Evolutionary conservation across 1,140 invertebrate species (phyloP).

Genomic region (Psix sp.): DNA sequence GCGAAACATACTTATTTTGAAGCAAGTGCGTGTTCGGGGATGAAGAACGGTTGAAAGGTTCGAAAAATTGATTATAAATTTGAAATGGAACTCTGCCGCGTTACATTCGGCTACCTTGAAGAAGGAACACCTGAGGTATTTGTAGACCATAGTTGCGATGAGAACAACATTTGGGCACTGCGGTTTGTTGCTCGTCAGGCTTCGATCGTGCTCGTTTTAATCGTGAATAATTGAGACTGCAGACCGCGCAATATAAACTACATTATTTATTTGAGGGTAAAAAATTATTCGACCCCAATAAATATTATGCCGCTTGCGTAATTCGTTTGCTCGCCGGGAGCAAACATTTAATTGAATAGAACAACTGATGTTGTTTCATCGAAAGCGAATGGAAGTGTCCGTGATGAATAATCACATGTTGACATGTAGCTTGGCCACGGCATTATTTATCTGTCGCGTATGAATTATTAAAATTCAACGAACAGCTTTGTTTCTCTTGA

Average conservation of each 20-base stretch:
- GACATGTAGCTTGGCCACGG: constrained; percentile 6
- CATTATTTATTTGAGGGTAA: constrained; percentile 38
- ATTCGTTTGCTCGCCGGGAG: constrained; percentile 27
- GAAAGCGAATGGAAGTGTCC: constrained; percentile 22
- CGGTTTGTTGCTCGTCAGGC: constrained; percentile 22
- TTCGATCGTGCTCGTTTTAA: constrained; percentile 39
- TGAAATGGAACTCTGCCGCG: constrained; percentile 51
- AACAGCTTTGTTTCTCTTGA: constrained; percentile 2
- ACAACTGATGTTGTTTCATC: constrained; percentile 24
- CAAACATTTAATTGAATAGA: constrained; percentile 34
- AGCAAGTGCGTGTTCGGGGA: constrained; percentile 31
- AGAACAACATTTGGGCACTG: constrained; percentile 55
- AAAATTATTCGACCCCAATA: constrained; percentile 31
- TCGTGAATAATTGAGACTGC: constrained; percentile 41
- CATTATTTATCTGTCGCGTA: constrained; percentile 39
- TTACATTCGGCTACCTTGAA: constrained; percentile 54
- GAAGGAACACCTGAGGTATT: constrained; percentile 37
- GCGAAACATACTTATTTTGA: constrained; percentile 44
- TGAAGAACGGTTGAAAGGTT: constrained; percentile 41
- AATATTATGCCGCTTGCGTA: constrained; percentile 32
- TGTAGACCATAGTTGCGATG: constrained; percentile 45
- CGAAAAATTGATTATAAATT: constrained; percentile 61
- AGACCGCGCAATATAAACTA: constrained; percentile 20
- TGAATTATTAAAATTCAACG: constrained; percentile 49
- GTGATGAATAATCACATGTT: constrained; percentile 37